Evolutionary conservation across 2,888 invertebrate species (phyloP).

Genomic region (Ochropleura leucogaster): DNA sequence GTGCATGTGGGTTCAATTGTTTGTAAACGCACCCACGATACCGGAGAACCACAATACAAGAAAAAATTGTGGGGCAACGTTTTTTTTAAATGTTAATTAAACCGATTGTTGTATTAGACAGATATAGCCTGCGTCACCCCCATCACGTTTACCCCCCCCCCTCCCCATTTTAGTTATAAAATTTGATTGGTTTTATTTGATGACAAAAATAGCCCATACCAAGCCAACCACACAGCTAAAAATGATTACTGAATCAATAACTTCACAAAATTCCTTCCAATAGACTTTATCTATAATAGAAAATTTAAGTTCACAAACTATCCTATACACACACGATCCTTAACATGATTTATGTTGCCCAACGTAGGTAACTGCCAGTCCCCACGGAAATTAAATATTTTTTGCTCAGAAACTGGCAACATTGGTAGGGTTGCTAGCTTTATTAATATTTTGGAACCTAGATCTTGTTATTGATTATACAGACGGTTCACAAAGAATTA

Average conservation of each 20-base stretch:
- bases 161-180: too few relatives aligned
- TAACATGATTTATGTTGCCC: conserved; percentile 56
- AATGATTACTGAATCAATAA: not conserved
- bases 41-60: too few relatives aligned
- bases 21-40: too few relatives aligned
- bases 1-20: too few relatives aligned
- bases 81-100: too few relatives aligned
- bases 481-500: too few relatives aligned
- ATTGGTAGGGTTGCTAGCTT: conserved; percentile 34
- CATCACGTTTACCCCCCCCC: too few relatives aligned
- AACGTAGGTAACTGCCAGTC: conserved; percentile 46
- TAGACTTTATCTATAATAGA: conserved; percentile 28
- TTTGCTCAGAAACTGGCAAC: conserved; percentile 52
- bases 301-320: conserved; percentile 28
- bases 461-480: not conserved
- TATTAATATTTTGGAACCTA: conserved; percentile 16
- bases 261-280: conserved; percentile 8
- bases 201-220: too few relatives aligned
- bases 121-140: too few relatives aligned
- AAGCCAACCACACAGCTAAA: not conserved
- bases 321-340: conserved; percentile 21
- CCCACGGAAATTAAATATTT: conserved; percentile 65
- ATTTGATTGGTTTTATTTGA: too few relatives aligned
- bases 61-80: too few relatives aligned
- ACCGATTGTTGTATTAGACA: too few relatives aligned